Evolutionary conservation across 2,113 vertebrate genomes (phyloP).

Genomic region (Antechinus flavipes): DNA sequence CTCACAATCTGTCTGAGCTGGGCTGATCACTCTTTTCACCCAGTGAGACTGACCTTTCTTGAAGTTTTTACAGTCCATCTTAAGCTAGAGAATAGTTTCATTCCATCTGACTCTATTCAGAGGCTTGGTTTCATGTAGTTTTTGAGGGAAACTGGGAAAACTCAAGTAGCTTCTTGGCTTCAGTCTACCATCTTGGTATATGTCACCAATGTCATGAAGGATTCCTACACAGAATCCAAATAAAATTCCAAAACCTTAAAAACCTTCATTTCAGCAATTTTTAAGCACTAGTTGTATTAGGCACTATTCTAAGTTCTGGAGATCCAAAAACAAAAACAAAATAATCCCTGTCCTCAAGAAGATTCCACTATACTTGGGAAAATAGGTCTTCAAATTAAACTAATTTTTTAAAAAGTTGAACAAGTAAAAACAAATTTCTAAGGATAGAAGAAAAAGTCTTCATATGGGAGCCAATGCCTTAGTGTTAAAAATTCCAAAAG

Average conservation of each 20-base stretch:
- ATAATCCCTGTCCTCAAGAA: neutral
- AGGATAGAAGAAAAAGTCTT: neutral
- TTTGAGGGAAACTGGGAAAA: too few relatives aligned
- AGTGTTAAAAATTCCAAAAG: neutral
- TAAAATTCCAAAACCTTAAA: neutral
- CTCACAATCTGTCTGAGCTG: too few relatives aligned
- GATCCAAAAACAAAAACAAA: neutral
- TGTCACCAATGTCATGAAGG: too few relatives aligned
- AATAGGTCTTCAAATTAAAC: neutral
- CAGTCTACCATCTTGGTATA: too few relatives aligned
- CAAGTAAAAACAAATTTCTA: neutral
- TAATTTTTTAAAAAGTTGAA: neutral
- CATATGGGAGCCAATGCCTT: neutral
- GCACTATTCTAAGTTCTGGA: neutral
- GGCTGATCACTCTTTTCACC: too few relatives aligned
- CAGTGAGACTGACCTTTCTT: too few relatives aligned
- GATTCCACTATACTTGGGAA: neutral
- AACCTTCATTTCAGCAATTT: neutral
- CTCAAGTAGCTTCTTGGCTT: too few relatives aligned
- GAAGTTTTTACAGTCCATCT: too few relatives aligned
- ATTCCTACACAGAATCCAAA: too few relatives aligned
- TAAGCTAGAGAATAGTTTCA: too few relatives aligned
- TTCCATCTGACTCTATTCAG: too few relatives aligned
- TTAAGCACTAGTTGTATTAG: neutral
- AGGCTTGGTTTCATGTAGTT: too few relatives aligned